Percentiles rank a stretch among this genome's conserved stretches.
phyloP scores from a whole-genome alignment of 2,797 vertebrate genomes.

The Chiloscyllium punctatum region DNA sequence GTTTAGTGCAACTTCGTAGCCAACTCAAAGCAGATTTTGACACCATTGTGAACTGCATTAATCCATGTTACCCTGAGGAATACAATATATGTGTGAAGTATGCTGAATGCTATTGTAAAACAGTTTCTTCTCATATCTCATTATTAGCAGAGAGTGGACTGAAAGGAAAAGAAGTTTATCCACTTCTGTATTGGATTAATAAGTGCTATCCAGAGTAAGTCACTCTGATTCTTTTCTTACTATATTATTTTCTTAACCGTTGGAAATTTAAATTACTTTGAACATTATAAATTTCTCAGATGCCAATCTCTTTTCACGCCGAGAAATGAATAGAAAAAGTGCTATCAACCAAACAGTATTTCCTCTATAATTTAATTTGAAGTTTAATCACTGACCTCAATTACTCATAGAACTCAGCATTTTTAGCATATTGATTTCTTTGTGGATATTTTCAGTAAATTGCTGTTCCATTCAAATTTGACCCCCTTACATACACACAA shows the following conservation, averaged over 20 bases:
- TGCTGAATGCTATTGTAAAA: slow-evolving; percentile 65
- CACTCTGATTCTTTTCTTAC: neutral
- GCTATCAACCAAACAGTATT: neutral
- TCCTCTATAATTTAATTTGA: neutral
- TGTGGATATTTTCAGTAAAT: neutral
- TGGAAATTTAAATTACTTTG: neutral
- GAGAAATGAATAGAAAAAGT: neutral
- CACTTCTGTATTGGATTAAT: slow-evolving; percentile 74
- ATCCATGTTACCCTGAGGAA: slow-evolving; percentile 64
- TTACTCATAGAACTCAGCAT: neutral
- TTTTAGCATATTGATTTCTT: neutral
- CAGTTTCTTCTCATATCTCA: slow-evolving; percentile 59
- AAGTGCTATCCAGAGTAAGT: slow-evolving; percentile 75
- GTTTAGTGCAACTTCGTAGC: neutral
- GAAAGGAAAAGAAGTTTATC: slow-evolving; percentile 59
- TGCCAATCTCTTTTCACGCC: neutral
- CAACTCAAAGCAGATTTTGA: slow-evolving; percentile 69
- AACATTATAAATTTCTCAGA: neutral
- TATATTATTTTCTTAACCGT: neutral
- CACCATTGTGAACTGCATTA: slow-evolving; percentile 57
- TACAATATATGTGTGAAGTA: slow-evolving; percentile 68
- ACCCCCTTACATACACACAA: neutral
- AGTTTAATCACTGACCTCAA: neutral
- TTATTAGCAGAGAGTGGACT: slow-evolving; percentile 52
- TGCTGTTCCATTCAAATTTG: neutral